Conservation (phyloP, 1,140 invertebrate species). For the Zaprionus tsacasi region DNA sequence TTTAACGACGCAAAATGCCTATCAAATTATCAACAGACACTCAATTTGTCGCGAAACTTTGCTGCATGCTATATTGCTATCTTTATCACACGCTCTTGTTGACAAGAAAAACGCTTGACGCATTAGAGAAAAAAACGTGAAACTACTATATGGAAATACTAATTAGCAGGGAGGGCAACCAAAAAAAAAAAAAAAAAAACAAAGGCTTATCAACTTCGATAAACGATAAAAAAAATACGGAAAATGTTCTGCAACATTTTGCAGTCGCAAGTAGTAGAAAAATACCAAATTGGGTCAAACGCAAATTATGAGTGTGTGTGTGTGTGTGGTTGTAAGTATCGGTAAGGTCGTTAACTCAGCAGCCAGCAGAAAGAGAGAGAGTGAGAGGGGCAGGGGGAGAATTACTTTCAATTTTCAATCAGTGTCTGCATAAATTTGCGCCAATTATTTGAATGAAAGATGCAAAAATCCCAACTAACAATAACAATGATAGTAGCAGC, state of each 20-base stretch:
- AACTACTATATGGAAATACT: conserved; percentile 7
- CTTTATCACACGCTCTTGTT: background rate
- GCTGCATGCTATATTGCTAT: background rate
- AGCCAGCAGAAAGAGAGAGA: background rate
- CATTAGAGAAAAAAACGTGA: background rate
- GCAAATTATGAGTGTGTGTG: background rate
- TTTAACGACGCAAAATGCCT: conserved; percentile 24
- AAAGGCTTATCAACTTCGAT: conserved; percentile 4
- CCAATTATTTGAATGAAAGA: conserved; percentile 55
- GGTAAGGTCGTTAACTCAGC: conserved; percentile 34
- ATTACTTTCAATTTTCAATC: conserved; percentile 62
- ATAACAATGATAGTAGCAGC: conserved; percentile 22
- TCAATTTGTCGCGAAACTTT: background rate
- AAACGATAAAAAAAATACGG: conserved; percentile 8
- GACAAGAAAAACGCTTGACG: background rate
- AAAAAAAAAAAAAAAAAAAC: background rate
- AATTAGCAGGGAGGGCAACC: conserved; percentile 1
- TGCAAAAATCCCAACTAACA: background rate
- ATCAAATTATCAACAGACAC: conserved; percentile 12
- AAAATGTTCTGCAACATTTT: background rate
- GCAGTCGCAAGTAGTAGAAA: background rate
- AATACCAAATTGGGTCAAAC: conserved; percentile 34
- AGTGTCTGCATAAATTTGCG: conserved; percentile 52
- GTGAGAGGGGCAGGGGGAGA: background rate
- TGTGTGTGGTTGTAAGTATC: background rate